Base-by-base conservation (phyloP, 92 coral and sea anemone species). In the Paragorgia papillata region DNA sequence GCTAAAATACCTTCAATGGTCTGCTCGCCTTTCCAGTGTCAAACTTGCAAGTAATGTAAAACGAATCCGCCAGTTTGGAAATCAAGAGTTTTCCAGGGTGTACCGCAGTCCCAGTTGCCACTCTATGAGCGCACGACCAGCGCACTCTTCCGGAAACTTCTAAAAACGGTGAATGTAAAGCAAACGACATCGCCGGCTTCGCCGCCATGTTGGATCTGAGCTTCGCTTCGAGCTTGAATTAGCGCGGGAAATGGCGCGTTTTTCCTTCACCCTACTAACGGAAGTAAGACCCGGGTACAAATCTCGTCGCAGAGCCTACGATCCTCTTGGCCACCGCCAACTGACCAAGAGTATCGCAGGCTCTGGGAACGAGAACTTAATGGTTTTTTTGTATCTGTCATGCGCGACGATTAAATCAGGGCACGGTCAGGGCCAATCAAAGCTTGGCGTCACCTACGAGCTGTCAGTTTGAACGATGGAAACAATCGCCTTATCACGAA, bases 1-100 rank as follows among this genome's bases (percentile, higher is more conserved):
- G n/a, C n/a, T n/a, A n/a, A n/a, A n/a, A n/a, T n/a, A 65, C 73
- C 73, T 65, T 65, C 8, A 28, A n/a, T 41, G 7, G 40, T 25
- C 22, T 65, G 25, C 73, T 65, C 51, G 73, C 26, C 19, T 65
- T 37, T 0, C 55, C 73, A 19, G 26, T 12, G 13, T 65, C 55
- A 41, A n/a, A 65, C 15, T 1, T 31, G 44, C 73, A 65, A 2
- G 33, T 49, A 5, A 65, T 39, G 44, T 35, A 35, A 40, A 65
- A 65, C 9, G 30, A 1, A 40, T 65, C 54, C 2, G 18, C 73
- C 28, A 35, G 13, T 2, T 29, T 33, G 51, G 30, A 33, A 9
- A 65, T n/a, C 1, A 49, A 32, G 17, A 65, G 39, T 20, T 2
- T 22, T 41, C 73, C 73, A 9, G 73, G 73, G 20, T 18, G 9